phyloP scores from a whole-genome alignment of 2,888 invertebrate species.

The Melinopterus prodromus region DNA sequence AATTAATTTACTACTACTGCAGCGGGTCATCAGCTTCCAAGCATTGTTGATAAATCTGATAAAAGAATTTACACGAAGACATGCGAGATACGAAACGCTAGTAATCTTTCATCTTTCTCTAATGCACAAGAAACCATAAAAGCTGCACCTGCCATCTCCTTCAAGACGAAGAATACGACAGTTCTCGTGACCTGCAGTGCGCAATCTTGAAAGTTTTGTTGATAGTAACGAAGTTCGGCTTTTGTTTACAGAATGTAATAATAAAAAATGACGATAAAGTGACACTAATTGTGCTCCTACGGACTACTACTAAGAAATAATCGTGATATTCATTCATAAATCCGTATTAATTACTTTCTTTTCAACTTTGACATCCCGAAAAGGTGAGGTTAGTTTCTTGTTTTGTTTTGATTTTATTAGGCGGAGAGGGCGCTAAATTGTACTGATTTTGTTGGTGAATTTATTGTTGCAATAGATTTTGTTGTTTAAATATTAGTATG shows the following conservation, averaged over 20 bases:
- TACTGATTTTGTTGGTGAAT: not conserved
- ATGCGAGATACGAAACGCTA: not conserved
- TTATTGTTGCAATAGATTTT: not conserved
- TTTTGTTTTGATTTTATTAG: slow-evolving; percentile 37
- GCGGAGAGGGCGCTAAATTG: slow-evolving; percentile 13
- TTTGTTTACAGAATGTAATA: not conserved
- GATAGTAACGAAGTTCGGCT: not conserved
- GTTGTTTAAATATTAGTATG: not conserved
- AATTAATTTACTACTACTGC: not conserved
- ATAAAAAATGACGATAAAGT: not conserved
- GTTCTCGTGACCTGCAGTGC: not conserved
- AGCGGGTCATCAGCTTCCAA: not conserved
- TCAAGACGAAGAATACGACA: slow-evolving; percentile 30
- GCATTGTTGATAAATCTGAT: not conserved
- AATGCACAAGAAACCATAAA: not conserved
- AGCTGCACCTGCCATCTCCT: slow-evolving; percentile 36
- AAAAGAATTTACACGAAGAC: not conserved
- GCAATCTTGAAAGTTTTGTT: slow-evolving; percentile 4
- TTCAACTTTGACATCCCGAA: slow-evolving; percentile 10
- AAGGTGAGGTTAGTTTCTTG: slow-evolving; percentile 39
- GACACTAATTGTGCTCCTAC: not conserved
- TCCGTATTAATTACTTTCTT: not conserved
- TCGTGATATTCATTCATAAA: slow-evolving; percentile 15
- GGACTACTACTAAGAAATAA: slow-evolving; percentile 8
- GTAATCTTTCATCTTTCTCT: slow-evolving; percentile 12